A percentile compares a stretch with the other conserved stretches of the same genome.
These are phyloP conservation scores for Tolypeutes matacus DNA, from an alignment of 2,797 vertebrate species.

Conservation along the genomic window DNA sequence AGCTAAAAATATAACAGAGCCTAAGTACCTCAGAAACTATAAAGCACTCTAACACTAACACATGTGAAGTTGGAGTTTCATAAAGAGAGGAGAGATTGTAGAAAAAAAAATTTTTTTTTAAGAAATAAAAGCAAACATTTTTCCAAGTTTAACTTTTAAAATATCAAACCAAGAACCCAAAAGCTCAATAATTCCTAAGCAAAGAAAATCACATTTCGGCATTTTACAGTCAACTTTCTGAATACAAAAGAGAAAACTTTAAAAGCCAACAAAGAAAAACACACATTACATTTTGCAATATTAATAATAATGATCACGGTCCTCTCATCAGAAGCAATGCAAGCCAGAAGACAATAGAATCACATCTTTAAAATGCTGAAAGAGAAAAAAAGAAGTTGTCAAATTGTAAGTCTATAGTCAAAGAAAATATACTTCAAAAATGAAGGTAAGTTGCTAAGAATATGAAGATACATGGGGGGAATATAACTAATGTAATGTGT, in stretches of 20 bases:
- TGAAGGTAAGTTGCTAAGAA: background rate
- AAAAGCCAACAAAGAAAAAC: background rate
- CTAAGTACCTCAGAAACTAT: background rate
- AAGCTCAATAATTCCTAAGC: background rate
- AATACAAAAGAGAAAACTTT: background rate
- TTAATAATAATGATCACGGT: background rate
- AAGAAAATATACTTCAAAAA: conserved; percentile 7
- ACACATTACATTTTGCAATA: background rate
- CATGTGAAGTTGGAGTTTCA: background rate
- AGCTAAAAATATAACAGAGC: background rate
- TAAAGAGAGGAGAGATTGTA: background rate
- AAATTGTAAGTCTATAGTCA: background rate
- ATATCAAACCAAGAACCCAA: background rate
- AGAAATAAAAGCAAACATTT: background rate
- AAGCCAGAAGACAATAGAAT: background rate
- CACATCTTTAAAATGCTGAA: background rate
- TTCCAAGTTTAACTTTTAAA: background rate
- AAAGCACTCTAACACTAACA: background rate
- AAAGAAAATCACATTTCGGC: background rate
- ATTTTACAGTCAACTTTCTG: background rate
- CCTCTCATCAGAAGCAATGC: background rate
- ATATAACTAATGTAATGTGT: no score
- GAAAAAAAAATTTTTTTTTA: background rate
- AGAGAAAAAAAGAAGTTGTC: background rate
- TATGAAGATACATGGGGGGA: no score